Evolutionary conservation across 2,888 invertebrate genomes (phyloP).

Genomic region (Halocaridina rubra): DNA sequence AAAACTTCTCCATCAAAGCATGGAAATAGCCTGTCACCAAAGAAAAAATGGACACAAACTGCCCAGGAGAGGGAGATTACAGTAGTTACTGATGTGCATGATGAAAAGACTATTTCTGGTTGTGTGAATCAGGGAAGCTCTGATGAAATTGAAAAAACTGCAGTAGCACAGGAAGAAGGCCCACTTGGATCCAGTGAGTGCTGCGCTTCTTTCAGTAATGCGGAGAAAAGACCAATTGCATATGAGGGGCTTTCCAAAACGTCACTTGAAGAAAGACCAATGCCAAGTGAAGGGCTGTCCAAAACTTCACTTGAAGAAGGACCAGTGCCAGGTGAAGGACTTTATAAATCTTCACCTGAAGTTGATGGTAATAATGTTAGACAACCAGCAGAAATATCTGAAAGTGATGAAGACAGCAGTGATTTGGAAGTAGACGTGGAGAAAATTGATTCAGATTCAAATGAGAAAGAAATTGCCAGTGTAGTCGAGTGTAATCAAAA

Average conservation of each 20-base stretch:
- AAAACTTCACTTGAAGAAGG: neutral
- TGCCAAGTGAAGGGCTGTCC: neutral
- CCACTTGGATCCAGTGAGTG: neutral
- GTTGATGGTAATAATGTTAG: too few species aligned
- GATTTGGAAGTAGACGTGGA: neutral
- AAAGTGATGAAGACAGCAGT: constrained; percentile 1
- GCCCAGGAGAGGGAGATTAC: neutral
- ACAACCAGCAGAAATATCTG: neutral
- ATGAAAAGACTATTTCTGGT: too few species aligned
- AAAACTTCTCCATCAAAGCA: neutral
- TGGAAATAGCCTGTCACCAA: neutral
- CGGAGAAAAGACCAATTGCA: too few species aligned
- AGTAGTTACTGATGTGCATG: neutral
- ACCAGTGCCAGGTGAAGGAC: neutral
- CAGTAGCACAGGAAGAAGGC: neutral
- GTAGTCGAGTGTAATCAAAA: too few species aligned
- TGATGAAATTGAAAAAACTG: neutral
- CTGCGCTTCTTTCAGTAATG: neutral
- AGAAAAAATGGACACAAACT: neutral
- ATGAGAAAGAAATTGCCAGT: too few species aligned
- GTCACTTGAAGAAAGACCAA: neutral
- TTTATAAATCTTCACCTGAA: neutral
- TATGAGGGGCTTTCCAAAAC: too few species aligned
- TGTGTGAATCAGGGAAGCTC: too few species aligned
- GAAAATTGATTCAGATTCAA: neutral